A percentile compares a stretch with the other conserved stretches of the same genome.
Conservation (phyloP, 2,113 vertebrate species). For the Hyaena hyaena region DNA sequence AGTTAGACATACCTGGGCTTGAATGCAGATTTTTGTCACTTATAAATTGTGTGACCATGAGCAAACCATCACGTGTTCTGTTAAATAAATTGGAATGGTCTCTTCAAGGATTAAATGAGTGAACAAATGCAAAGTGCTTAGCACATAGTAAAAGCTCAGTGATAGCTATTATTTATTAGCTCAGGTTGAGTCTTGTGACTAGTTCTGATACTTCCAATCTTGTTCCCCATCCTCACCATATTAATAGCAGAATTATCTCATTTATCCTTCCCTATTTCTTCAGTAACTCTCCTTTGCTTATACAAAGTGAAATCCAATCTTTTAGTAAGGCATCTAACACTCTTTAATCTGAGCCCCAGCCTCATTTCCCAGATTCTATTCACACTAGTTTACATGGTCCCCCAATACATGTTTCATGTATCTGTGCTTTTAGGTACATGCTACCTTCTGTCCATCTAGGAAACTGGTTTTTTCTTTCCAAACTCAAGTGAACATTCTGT, state of each 20-base stretch:
- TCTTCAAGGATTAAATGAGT: neutral
- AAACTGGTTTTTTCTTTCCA: constrained; percentile 12
- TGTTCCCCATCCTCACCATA: neutral
- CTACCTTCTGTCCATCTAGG: neutral
- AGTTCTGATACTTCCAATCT: neutral
- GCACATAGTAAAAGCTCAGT: neutral
- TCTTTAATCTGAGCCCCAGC: neutral
- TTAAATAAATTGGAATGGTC: neutral
- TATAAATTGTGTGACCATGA: neutral
- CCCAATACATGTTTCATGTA: neutral
- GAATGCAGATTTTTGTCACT: neutral
- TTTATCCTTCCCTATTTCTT: neutral
- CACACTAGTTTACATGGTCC: neutral
- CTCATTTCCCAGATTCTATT: neutral
- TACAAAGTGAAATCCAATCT: neutral
- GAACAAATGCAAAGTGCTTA: neutral
- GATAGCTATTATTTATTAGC: neutral
- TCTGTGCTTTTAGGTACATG: neutral
- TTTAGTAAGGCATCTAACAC: neutral
- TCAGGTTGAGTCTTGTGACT: neutral
- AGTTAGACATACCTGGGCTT: neutral
- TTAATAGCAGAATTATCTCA: neutral
- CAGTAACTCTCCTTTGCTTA: neutral
- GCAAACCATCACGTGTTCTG: neutral
- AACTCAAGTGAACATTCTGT: neutral